Base-by-base conservation (phyloP, 2,888 invertebrate species). In the Smittia sp. region DNA sequence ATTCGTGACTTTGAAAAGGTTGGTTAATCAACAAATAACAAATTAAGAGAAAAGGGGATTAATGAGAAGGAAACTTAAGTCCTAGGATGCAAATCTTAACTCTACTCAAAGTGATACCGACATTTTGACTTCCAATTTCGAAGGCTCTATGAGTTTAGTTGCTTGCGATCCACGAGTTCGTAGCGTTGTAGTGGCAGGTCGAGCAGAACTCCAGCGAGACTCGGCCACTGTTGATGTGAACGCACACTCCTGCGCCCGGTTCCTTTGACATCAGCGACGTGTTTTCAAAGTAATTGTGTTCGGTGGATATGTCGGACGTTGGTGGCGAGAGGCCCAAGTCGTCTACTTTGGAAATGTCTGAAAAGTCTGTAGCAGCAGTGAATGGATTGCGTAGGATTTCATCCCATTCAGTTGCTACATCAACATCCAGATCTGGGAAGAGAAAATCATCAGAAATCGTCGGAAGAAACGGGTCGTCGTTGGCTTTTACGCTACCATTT, bases 181-280 rank as follows among this genome's bases (percentile, higher is more conserved):
- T 77, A 0, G 84, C 81, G 75, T 84, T 86, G 74, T 83, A 82
- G 77, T 85, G 85, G 76, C 87, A 88, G 32, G 80, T 80, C 1
- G 85, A 80, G 78, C 87, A 88, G 77, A 85, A 86, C 77, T 87
- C 86, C 75, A 87, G 78, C 0, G 87, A 87, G 39, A 87, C 83
- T 77, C 82, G 83, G 65, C 84, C 84, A 52, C 84, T 84, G 74
- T 85, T 84, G 15, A 86, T 83, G 77, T 87, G 87, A 13, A 87
- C 79, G 77, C 87, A 87, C 18, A 87, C 83, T 15, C 86, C 87
- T 67, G 82, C 81, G 76, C 83, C 81, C 77, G 78, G 18, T 73
- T 72, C 7, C 54, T 66, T 20, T 4, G 18, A 86, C 86, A 70
- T 82, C 81, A 76, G 83, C 81, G 77, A 77, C 15, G 75, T 73